Evolutionary conservation across 1,140 invertebrate genomes (phyloP).

Genomic region (Tachypleus tridentatus): DNA sequence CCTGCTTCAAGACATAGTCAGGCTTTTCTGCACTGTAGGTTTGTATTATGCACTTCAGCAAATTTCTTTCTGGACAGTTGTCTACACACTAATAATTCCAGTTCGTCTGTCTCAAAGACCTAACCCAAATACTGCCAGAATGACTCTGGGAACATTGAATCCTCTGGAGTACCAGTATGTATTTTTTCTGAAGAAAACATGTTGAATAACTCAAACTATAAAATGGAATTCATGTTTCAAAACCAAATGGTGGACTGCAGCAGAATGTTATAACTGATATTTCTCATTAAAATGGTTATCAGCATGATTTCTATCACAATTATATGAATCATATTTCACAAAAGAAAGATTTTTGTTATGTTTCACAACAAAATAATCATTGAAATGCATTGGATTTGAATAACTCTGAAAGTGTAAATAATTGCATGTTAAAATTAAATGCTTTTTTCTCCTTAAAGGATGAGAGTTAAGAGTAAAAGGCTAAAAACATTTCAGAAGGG

Average conservation of each 20-base stretch:
- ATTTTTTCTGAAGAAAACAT: too few species aligned
- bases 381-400: too few species aligned
- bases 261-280: too few species aligned
- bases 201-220: too few species aligned
- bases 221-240: constrained; percentile 2
- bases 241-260: background rate
- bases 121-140: background rate
- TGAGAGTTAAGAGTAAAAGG: constrained; percentile 29
- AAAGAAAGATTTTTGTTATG: background rate
- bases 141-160: background rate
- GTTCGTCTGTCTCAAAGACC: too few species aligned
- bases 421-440: background rate
- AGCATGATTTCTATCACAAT: background rate
- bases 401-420: too few species aligned
- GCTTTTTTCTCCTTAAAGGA: constrained; percentile 5
- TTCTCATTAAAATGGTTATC: too few species aligned
- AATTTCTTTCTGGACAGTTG: constrained; percentile 20
- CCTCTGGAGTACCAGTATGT: background rate
- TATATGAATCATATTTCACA: background rate
- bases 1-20: constrained; percentile 49
- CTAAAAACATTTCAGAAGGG: constrained; percentile 50
- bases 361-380: too few species aligned
- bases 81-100: background rate
- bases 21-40: constrained; percentile 53
- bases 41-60: constrained; percentile 42